These are phyloP conservation scores for Engraulis encrasicolus DNA, from an alignment of 2,113 vertebrate genomes.

Conservation along the genomic window DNA sequence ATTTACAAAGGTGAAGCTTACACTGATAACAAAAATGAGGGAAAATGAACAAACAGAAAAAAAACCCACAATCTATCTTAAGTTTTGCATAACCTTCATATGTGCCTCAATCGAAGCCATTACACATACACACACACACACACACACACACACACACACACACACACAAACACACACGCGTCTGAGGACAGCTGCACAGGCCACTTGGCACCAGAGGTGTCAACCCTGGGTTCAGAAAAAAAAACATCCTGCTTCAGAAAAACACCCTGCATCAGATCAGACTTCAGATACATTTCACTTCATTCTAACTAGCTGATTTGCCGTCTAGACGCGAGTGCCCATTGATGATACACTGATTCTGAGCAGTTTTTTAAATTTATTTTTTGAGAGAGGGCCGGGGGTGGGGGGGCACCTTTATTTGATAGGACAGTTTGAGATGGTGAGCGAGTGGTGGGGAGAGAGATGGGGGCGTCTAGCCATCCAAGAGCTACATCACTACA, in stretches of 20 bases:
- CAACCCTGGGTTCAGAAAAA: too few relatives aligned
- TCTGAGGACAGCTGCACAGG: not conserved
- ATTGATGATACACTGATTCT: too few relatives aligned
- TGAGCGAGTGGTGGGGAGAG: too few relatives aligned
- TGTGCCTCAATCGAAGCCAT: constrained; percentile 67
- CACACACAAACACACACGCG: not conserved
- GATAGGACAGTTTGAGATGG: too few relatives aligned
- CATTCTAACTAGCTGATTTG: too few relatives aligned
- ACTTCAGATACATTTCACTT: not conserved
- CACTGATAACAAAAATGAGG: constrained; percentile 76
- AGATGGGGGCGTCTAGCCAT: not conserved
- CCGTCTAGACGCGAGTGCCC: too few relatives aligned
- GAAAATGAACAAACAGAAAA: constrained; percentile 83
- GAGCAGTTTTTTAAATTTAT: too few relatives aligned
- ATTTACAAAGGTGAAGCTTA: constrained; percentile 93
- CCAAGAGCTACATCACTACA: not conserved
- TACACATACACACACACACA: too few relatives aligned
- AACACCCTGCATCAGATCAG: too few relatives aligned
- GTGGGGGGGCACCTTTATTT: too few relatives aligned
- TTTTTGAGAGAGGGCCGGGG: too few relatives aligned
- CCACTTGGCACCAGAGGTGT: not conserved
- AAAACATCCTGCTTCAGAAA: too few relatives aligned
- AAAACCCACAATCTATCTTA: constrained; percentile 72
- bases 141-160: constrained; percentile 36
- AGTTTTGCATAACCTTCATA: constrained; percentile 82